phyloP scores from a whole-genome alignment of 2,113 vertebrate genomes.

The Oncorhynchus gorbuscha region DNA sequence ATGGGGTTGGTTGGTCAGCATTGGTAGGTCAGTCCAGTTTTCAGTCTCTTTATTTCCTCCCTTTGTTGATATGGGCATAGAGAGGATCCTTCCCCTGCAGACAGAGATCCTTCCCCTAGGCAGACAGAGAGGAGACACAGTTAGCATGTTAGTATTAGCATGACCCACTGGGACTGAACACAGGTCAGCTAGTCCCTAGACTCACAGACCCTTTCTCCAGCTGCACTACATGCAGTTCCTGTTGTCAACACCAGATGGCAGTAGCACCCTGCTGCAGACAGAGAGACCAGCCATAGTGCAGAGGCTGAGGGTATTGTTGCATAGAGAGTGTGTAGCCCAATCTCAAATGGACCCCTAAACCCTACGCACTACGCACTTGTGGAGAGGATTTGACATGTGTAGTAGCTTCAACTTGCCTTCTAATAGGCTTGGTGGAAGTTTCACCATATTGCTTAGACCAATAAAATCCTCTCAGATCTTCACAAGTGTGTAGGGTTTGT shows the following conservation, averaged over 20 bases:
- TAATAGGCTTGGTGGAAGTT: too few species aligned
- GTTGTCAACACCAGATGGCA: constrained; percentile 65
- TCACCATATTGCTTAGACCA: too few species aligned
- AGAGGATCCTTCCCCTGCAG: constrained; percentile 87
- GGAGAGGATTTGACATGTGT: too few species aligned
- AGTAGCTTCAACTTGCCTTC: too few species aligned
- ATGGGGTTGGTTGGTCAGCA: constrained; percentile 24
- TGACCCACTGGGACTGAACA: too few species aligned
- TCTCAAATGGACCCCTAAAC: too few species aligned
- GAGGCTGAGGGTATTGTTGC: constrained; percentile 3
- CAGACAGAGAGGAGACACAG: constrained; percentile 50
- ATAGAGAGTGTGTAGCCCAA: too few species aligned
- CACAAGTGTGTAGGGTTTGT: too few species aligned
- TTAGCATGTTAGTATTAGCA: constrained; percentile 15
- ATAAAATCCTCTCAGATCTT: too few species aligned
- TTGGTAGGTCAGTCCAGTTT: constrained; percentile 60
- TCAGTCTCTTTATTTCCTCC: constrained; percentile 84
- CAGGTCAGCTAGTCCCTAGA: too few species aligned
- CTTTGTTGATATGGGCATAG: constrained; percentile 95
- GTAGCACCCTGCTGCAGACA: constrained; percentile 40
- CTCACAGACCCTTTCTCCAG: too few species aligned
- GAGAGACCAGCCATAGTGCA: not conserved
- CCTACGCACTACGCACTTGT: too few species aligned
- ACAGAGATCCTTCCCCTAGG: constrained; percentile 78
- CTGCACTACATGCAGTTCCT: not conserved